Evolutionary conservation across 2,113 vertebrate species (phyloP).

Genomic region (Rhinichthys klamathensis): DNA sequence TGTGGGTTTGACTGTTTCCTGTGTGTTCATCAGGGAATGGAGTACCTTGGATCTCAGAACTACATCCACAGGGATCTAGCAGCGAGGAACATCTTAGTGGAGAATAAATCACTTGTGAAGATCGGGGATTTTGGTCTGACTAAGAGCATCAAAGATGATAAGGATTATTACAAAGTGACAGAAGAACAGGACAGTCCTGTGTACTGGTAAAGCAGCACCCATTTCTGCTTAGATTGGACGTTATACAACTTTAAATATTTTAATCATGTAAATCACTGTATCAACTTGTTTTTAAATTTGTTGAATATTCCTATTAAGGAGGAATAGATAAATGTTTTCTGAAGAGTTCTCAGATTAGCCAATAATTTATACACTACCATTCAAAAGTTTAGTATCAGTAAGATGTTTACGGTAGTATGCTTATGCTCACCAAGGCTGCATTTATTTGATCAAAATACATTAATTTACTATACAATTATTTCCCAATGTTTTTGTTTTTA

Average conservation of each 20-base stretch:
- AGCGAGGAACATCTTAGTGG: conserved; percentile 84
- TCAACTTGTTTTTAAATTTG: neutral
- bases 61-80: conserved; percentile 82
- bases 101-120: conserved; percentile 85
- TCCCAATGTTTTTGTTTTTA: too few species aligned
- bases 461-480: too few species aligned
- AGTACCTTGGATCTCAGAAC: conserved; percentile 83
- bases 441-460: too few species aligned
- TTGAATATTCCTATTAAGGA: neutral
- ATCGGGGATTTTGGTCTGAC: conserved; percentile 89
- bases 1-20: conserved; percentile 5
- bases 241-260: neutral
- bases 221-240: neutral
- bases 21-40: conserved; percentile 79
- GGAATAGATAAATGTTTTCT: too few species aligned
- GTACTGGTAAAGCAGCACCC: conserved; percentile 76
- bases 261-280: neutral
- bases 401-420: too few species aligned
- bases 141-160: conserved; percentile 84
- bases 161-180: conserved; percentile 87
- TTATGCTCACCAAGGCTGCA: too few species aligned
- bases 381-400: too few species aligned
- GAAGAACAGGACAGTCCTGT: conserved; percentile 88
- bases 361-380: too few species aligned
- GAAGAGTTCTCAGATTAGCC: too few species aligned